Conservation (phyloP, 1,140 invertebrate genomes). For the Ceratosolen solmsi region DNA sequence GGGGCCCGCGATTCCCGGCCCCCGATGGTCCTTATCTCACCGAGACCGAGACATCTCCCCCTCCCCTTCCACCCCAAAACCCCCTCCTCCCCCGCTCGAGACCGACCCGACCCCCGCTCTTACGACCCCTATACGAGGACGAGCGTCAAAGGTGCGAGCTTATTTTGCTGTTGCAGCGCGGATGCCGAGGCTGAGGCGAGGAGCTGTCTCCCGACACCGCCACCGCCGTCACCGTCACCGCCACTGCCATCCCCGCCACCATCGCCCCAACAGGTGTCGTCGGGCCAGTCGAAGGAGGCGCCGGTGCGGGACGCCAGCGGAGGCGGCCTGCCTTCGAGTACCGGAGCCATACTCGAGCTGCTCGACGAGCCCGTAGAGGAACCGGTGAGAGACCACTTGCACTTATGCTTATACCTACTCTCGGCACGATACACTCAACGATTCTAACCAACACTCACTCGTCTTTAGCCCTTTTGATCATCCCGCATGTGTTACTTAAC, state of each 20-base stretch:
- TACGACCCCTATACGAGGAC: too few relatives aligned
- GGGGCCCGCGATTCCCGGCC: background rate
- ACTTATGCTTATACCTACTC: too few relatives aligned
- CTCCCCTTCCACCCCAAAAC: background rate
- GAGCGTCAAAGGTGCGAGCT: too few relatives aligned
- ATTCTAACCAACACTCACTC: too few relatives aligned
- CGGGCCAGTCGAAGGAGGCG: background rate
- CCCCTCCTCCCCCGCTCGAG: background rate
- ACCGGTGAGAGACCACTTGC: constrained; percentile 58
- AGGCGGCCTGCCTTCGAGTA: background rate
- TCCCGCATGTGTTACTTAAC: background rate
- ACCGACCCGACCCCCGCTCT: too few relatives aligned
- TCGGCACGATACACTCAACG: too few relatives aligned
- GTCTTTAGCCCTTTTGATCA: background rate
- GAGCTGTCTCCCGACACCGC: background rate
- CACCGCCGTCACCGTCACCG: background rate
- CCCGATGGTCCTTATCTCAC: background rate
- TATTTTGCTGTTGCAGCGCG: background rate
- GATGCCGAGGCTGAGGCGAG: background rate
- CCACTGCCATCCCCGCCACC: background rate
- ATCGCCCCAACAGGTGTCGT: background rate
- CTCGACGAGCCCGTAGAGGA: constrained; percentile 67
- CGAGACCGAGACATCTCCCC: background rate
- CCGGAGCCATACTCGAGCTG: constrained; percentile 58
- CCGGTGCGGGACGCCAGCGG: background rate